A percentile compares a stretch with the other conserved stretches of the same genome.
phyloP scores from a whole-genome alignment of 2,888 invertebrate genomes.

The Drosophila differens region DNA sequence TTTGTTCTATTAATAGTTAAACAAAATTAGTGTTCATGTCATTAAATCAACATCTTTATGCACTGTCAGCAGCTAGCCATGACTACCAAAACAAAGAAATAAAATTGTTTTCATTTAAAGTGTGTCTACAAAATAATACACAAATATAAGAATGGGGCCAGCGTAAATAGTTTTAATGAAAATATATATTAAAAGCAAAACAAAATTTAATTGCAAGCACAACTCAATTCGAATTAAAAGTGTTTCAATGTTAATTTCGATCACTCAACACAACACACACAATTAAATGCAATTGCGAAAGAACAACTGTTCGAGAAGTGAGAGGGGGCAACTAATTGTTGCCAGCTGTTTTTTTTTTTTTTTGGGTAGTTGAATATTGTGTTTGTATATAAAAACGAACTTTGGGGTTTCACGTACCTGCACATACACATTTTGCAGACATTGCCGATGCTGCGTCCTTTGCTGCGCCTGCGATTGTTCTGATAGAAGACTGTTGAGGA shows the following conservation, averaged over 20 bases:
- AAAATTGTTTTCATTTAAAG: not conserved
- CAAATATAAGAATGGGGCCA: not conserved
- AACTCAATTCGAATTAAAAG: not conserved
- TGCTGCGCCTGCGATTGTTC: constrained; percentile 83
- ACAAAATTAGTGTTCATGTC: not conserved
- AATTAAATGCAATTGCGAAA: constrained; percentile 17
- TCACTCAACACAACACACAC: constrained; percentile 21
- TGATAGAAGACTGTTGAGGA: constrained; percentile 84
- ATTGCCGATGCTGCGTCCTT: constrained; percentile 83
- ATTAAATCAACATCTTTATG: not conserved
- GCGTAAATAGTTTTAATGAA: not conserved
- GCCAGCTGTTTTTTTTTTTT: not conserved
- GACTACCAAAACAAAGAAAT: not conserved
- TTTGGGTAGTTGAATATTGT: constrained; percentile 4
- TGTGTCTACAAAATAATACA: not conserved
- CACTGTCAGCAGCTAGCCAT: not conserved
- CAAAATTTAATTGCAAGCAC: not conserved
- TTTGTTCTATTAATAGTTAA: not conserved
- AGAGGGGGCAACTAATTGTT: constrained; percentile 5
- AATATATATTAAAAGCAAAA: not conserved
- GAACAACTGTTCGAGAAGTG: constrained; percentile 35
- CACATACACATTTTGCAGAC: constrained; percentile 84
- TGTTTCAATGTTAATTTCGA: constrained; percentile 15
- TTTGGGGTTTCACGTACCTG: constrained; percentile 69
- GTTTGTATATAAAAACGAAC: not conserved